Evolutionary conservation across 2,113 vertebrate genomes (phyloP).

Genomic region (Carollia perspicillata): DNA sequence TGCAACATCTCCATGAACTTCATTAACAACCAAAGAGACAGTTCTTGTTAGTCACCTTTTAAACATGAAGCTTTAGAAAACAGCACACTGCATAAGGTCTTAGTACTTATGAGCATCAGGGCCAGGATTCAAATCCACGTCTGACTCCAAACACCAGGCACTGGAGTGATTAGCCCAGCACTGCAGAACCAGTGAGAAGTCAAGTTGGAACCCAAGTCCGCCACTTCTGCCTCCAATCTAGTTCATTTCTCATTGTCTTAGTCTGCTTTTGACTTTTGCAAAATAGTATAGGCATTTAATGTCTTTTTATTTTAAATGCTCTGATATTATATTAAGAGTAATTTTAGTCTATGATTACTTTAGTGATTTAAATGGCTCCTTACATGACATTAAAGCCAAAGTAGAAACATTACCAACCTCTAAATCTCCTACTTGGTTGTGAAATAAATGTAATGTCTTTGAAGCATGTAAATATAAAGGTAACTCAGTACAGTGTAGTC

Average conservation of each 20-base stretch:
- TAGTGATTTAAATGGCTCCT: neutral
- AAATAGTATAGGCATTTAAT: neutral
- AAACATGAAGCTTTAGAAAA: neutral
- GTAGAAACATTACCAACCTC: neutral
- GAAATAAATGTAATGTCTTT: neutral
- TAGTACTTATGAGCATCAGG: neutral
- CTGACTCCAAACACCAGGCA: neutral
- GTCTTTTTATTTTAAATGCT: neutral
- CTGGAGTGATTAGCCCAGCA: neutral
- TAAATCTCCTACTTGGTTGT: neutral
- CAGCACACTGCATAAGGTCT: neutral
- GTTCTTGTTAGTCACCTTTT: neutral
- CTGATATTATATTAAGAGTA: neutral
- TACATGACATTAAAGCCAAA: neutral
- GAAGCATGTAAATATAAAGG: neutral
- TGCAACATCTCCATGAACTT: neutral
- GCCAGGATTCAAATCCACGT: neutral
- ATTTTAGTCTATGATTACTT: neutral
- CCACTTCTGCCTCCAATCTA: neutral
- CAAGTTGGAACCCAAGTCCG: neutral
- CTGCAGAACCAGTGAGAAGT: neutral
- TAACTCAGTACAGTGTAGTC: neutral
- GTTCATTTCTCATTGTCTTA: neutral
- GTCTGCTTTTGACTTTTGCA: neutral
- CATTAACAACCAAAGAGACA: neutral